Evolutionary conservation across 2,888 invertebrate species (phyloP).

Genomic region (Holacanthella duospinosa): DNA sequence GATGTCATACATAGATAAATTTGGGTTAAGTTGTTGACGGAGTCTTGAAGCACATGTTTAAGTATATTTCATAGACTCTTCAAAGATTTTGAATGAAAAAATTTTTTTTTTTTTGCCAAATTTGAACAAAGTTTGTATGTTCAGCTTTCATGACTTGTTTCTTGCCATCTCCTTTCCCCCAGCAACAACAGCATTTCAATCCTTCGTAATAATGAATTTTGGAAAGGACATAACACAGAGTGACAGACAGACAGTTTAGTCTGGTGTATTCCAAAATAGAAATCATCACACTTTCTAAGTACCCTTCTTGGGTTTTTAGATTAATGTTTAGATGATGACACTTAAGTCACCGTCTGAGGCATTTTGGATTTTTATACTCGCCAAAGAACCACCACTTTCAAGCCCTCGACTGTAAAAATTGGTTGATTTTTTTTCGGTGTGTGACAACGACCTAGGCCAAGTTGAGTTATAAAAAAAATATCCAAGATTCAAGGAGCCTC

Average conservation of each 20-base stretch:
- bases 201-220: background rate
- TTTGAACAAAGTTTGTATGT: no score
- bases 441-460: background rate
- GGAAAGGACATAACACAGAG: background rate
- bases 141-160: no score
- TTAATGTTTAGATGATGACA: background rate
- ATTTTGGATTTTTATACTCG: background rate
- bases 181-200: background rate
- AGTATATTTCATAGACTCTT: no score
- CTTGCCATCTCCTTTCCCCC: background rate
- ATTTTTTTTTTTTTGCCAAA: no score
- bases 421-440: no score
- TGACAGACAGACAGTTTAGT: background rate
- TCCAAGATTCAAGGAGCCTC: no score
- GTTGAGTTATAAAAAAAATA: no score
- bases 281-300: background rate
- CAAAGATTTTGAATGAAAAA: no score
- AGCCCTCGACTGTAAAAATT: background rate
- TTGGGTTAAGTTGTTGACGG: no score
- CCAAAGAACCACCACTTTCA: background rate
- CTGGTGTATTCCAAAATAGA: background rate
- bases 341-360: background rate
- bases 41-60: no score
- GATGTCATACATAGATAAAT: no score
- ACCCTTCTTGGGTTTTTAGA: background rate